phyloP scores from a whole-genome alignment of 1,140 invertebrate species.

The Lycorma delicatula region DNA sequence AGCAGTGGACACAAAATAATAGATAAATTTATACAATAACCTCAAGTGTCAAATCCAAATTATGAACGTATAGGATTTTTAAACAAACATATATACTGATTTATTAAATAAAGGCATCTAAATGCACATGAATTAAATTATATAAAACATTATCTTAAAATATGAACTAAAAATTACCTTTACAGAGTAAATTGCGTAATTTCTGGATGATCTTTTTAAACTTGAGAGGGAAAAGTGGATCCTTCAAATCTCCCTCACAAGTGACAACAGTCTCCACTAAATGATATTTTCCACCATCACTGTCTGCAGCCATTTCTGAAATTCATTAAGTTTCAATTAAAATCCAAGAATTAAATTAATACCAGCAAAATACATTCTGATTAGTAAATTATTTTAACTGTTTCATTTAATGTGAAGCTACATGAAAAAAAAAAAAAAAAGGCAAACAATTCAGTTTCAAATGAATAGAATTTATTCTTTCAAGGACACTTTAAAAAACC shows the following conservation, averaged over 20 bases:
- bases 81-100: not conserved
- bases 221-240: conserved; percentile 60
- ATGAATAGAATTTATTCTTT: too few species aligned
- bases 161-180: conserved; percentile 43
- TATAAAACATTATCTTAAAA: not conserved
- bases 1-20: too few species aligned
- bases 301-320: conserved; percentile 63
- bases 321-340: too few species aligned
- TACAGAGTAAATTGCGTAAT: conserved; percentile 58
- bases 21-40: too few species aligned
- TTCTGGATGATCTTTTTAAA: conserved; percentile 57
- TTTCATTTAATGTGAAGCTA: too few species aligned
- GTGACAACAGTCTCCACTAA: conserved; percentile 65
- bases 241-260: conserved; percentile 67
- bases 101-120: not conserved
- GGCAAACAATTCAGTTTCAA: too few species aligned
- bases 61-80: not conserved
- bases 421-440: too few species aligned
- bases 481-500: too few species aligned
- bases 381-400: too few species aligned
- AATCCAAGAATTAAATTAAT: too few species aligned
- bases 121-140: not conserved
- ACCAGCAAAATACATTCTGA: too few species aligned
- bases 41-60: not conserved
- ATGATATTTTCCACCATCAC: conserved; percentile 45